Evolutionary conservation across 1,140 invertebrate genomes (phyloP), one percentile per base, ranked within the genome.

Genomic region (Caenorhabditis remanei): DNA sequence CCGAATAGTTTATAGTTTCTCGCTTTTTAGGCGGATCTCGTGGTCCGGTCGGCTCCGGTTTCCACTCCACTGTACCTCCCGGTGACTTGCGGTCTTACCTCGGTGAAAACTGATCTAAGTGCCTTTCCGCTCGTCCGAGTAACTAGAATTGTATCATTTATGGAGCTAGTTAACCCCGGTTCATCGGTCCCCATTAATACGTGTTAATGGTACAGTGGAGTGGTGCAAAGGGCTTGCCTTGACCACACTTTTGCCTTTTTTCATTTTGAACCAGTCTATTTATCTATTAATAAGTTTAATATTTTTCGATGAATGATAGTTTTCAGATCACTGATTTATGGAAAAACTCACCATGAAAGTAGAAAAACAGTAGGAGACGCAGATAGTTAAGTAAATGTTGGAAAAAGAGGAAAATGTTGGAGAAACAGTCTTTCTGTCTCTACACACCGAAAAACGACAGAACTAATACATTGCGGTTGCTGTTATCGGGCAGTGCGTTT

Each of bases 401-500:
- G 71, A 50, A 79, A 50, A 79, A 13, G 46, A 48, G n/a, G 24
- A 32, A 32, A 63, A 63, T 32, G 24, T 32, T 21, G 61, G 24
- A 40, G 32, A 63, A 63, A 19, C 11, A 24, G 50, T 53, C 16
- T 53, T 16, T 24, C 24, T 32, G 21, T 24, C 24, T 63, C 14
- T 63, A 24, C 61, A 63, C 61, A 63, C n/a, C 50, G 50, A 63
- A 63, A 63, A 63, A 63, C 61, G 61, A 63, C 61, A 63, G 32
- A 71, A 71, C 65, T 71, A 71, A 71, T 71, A 71, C 65, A n/a
- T 21, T 4, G 65, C 11, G 41, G 65, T 71, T n/a, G 40, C 46
- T 43, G 71, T 79, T 79, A 79, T 79, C 71, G 65, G 41, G 58
- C 8, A 13, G 65, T 71, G 65, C 21, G 71, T 21, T n/a, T 79